These are phyloP conservation scores for Drosophila oshimai DNA, from an alignment of 1,140 invertebrate species.

Conservation along the genomic window DNA sequence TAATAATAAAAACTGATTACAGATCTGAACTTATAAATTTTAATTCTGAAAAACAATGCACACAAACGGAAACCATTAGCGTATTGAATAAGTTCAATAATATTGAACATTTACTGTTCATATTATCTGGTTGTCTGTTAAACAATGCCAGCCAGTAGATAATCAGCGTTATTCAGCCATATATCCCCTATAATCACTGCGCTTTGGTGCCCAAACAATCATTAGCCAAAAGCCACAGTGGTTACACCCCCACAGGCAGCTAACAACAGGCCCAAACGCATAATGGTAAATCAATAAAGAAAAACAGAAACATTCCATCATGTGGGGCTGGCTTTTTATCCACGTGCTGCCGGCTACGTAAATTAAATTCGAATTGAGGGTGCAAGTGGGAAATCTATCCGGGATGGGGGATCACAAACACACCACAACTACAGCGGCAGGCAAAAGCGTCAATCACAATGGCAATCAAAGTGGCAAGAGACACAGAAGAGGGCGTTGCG, in stretches of 20 bases:
- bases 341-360: conserved; percentile 5
- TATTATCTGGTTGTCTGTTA: background rate
- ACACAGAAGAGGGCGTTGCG: background rate
- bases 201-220: conserved; percentile 22
- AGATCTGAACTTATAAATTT: too few relatives aligned
- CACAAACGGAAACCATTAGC: too few relatives aligned
- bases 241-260: conserved; percentile 18
- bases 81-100: too few relatives aligned
- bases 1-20: too few relatives aligned
- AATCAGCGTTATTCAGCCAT: background rate
- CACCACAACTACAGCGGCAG: background rate
- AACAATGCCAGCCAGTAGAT: background rate
- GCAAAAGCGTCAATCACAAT: conserved; percentile 16
- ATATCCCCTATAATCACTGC: conserved; percentile 14
- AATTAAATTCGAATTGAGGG: conserved; percentile 51
- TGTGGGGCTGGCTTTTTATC: conserved; percentile 8
- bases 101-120: too few relatives aligned
- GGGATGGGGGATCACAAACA: conserved; percentile 1
- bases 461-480: conserved; percentile 8
- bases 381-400: conserved; percentile 34
- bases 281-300: conserved; percentile 72
- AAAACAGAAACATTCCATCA: conserved; percentile 17
- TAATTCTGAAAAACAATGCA: too few relatives aligned
- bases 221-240: conserved; percentile 52
- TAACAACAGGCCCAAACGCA: conserved; percentile 19